A percentile compares a stretch with the other conserved stretches of the same genome.
These are phyloP conservation scores for Lepeophtheirus nordmannii DNA, from an alignment of 2,888 invertebrate genomes.

Conservation along the genomic window DNA sequence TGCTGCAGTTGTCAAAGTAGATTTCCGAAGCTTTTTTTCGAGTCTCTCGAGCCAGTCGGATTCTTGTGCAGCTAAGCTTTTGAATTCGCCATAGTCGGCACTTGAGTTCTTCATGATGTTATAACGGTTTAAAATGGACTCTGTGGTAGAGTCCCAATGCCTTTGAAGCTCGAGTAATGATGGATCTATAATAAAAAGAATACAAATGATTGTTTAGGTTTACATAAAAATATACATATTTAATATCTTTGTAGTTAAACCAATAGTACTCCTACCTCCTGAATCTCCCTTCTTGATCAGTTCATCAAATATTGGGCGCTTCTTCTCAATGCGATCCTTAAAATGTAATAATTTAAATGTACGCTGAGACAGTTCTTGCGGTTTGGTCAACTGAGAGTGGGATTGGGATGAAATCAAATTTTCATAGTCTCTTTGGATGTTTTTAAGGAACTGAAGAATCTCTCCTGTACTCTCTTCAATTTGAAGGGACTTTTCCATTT, in stretches of 20 bases:
- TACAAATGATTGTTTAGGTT: too few relatives aligned
- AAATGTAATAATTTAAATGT: constrained; percentile 19
- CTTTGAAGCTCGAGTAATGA: background rate
- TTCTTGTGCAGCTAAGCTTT: constrained; percentile 52
- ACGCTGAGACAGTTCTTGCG: constrained; percentile 16
- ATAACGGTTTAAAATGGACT: constrained; percentile 2
- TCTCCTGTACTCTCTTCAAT: constrained; percentile 5
- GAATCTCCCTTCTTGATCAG: background rate
- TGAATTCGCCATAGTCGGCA: constrained; percentile 22
- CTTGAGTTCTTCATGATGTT: background rate
- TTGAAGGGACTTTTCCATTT: constrained; percentile 1
- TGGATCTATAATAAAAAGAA: too few relatives aligned
- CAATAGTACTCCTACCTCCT: too few relatives aligned
- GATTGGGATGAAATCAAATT: too few relatives aligned
- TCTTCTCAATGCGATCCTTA: constrained; percentile 20
- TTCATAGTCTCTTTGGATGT: constrained; percentile 6
- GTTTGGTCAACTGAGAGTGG: background rate
- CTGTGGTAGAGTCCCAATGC: background rate
- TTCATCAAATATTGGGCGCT: background rate
- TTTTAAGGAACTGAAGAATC: constrained; percentile 5
- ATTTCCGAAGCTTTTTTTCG: constrained; percentile 54
- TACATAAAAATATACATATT: too few relatives aligned
- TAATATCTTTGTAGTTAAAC: too few relatives aligned
- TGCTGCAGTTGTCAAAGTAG: constrained; percentile 47
- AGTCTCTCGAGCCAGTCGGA: constrained; percentile 63